phyloP scores from a whole-genome alignment of 2,113 vertebrate species.

The Salvator merianae region DNA sequence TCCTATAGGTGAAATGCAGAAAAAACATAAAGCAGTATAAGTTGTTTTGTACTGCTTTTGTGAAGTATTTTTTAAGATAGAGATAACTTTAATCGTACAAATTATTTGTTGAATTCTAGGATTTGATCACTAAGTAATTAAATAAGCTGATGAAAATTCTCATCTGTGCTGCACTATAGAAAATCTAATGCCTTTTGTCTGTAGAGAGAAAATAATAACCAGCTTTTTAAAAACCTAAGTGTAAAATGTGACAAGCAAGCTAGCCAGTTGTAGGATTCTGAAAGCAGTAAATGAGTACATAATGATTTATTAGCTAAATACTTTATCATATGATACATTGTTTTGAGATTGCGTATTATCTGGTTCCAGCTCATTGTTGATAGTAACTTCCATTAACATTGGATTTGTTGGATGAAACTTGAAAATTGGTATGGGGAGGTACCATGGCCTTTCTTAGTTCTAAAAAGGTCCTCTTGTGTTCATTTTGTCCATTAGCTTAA shows the following conservation, averaged over 20 bases:
- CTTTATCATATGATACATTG: constrained; percentile 63
- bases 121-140: no score
- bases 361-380: constrained; percentile 74
- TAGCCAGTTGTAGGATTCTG: constrained; percentile 58
- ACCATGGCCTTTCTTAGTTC: constrained; percentile 74
- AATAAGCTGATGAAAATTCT: no score
- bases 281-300: constrained; percentile 66
- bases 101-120: no score
- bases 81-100: no score
- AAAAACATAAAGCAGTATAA: no score
- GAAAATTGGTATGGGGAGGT: constrained; percentile 70
- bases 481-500: constrained; percentile 68
- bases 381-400: constrained; percentile 78
- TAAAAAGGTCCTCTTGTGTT: constrained; percentile 66
- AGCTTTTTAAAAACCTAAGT: constrained; percentile 23
- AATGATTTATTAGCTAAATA: constrained; percentile 58
- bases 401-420: constrained; percentile 72
- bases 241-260: constrained; percentile 37
- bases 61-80: no score
- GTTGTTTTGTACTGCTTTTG: no score
- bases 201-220: constrained; percentile 30
- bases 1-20: no score
- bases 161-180: no score
- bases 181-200: no score
- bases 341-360: constrained; percentile 67